Evolutionary conservation across 2,113 vertebrate genomes (phyloP).

Genomic region (Actenoides hombroni): DNA sequence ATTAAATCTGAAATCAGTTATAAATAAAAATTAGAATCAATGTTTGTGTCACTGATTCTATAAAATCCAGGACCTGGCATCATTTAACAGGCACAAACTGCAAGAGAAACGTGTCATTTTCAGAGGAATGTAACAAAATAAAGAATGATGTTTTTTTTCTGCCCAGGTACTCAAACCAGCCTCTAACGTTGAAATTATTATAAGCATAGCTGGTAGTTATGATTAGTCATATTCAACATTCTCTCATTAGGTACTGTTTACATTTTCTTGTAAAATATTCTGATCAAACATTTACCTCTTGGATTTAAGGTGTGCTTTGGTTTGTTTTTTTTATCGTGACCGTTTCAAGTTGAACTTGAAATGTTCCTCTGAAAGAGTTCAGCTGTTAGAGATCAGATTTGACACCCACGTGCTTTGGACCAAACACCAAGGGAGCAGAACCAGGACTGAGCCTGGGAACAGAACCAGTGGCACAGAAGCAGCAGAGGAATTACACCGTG

Average conservation of each 20-base stretch:
- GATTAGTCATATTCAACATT: neutral
- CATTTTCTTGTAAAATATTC: neutral
- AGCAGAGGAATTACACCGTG: neutral
- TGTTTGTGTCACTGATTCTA: neutral
- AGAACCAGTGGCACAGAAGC: neutral
- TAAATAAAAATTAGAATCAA: neutral
- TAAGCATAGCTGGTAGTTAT: neutral
- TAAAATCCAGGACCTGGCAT: neutral
- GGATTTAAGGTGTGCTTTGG: neutral
- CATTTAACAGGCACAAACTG: neutral
- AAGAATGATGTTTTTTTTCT: neutral
- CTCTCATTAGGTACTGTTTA: fast-evolving
- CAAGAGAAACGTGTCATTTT: neutral
- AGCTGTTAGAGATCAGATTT: neutral
- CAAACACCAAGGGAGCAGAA: fast-evolving
- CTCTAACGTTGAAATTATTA: neutral
- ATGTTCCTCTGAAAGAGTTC: neutral
- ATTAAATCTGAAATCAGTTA: neutral
- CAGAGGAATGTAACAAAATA: neutral
- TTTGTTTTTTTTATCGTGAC: neutral
- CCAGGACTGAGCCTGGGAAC: neutral
- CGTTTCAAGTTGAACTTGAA: neutral
- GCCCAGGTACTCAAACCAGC: neutral
- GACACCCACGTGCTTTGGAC: neutral
- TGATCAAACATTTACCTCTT: neutral